Evolutionary conservation across 2,113 vertebrate species (phyloP).

Genomic region (Axis porcinus): DNA sequence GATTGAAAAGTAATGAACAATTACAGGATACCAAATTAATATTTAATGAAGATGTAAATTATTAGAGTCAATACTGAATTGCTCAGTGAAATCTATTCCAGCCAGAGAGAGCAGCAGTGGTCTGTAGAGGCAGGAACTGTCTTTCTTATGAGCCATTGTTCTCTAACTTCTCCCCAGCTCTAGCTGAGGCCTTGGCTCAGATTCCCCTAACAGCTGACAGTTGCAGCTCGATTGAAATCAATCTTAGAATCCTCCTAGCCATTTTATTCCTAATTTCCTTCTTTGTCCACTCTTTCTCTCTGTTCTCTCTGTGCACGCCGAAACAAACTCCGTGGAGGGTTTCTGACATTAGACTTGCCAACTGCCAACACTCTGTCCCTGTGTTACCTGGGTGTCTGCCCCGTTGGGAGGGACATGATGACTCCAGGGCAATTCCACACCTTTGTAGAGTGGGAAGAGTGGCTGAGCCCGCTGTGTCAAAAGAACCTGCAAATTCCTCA

Average conservation of each 20-base stretch:
- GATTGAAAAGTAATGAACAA: slow-evolving; percentile 61
- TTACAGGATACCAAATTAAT: slow-evolving; percentile 59
- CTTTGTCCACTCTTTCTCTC: slow-evolving; percentile 13
- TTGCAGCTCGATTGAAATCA: slow-evolving; percentile 48
- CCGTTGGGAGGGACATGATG: neutral
- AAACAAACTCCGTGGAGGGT: neutral
- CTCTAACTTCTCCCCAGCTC: slow-evolving; percentile 54
- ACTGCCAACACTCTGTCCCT: slow-evolving; percentile 58
- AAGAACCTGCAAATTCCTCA: slow-evolving; percentile 44
- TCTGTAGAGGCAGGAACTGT: neutral
- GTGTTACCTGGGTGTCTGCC: slow-evolving; percentile 32
- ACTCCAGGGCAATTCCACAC: slow-evolving; percentile 52
- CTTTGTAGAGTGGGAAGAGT: neutral
- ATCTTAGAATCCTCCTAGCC: slow-evolving; percentile 60
- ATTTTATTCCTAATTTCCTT: slow-evolving; percentile 43
- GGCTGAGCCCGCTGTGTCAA: slow-evolving; percentile 18
- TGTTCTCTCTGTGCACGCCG: neutral
- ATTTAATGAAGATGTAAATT: slow-evolving; percentile 73
- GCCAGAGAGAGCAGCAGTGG: slow-evolving; percentile 32
- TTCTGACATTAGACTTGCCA: slow-evolving; percentile 48
- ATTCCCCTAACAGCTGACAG: slow-evolving; percentile 60
- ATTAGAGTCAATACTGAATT: slow-evolving; percentile 57
- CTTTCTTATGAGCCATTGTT: slow-evolving; percentile 56
- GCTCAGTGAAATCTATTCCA: slow-evolving; percentile 54
- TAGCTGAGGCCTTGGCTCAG: slow-evolving; percentile 51